Evolutionary conservation across 1,140 invertebrate species (phyloP).

Genomic region (Meloidogyne chitwoodi): DNA sequence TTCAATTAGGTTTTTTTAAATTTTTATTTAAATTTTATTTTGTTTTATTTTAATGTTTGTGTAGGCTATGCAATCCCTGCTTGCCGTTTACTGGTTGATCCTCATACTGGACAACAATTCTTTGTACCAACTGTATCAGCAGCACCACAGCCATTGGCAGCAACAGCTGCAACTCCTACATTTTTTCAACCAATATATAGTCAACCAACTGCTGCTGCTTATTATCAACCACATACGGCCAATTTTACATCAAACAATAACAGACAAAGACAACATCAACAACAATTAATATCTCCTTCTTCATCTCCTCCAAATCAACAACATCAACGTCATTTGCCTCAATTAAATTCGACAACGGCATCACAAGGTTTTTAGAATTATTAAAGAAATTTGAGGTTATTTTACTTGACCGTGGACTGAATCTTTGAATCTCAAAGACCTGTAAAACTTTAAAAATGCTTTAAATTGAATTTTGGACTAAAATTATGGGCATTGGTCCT

Average conservation of each 20-base stretch:
- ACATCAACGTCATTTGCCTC: background rate
- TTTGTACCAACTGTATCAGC: slow-evolving; percentile 15
- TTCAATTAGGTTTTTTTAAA: background rate
- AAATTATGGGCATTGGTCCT: too few species aligned
- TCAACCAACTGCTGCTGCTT: background rate
- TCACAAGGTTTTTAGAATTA: background rate
- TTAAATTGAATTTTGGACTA: too few species aligned
- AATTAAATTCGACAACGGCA: background rate
- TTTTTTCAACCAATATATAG: slow-evolving; percentile 19
- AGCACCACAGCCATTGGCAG: background rate
- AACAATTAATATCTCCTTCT: background rate
- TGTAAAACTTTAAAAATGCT: too few species aligned
- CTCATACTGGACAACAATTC: slow-evolving; percentile 42
- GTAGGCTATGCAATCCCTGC: slow-evolving; percentile 4
- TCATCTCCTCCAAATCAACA: background rate
- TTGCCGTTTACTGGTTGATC: slow-evolving; percentile 32
- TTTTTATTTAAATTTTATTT: background rate
- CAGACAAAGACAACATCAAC: background rate
- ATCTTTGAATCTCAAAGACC: too few species aligned
- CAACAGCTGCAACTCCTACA: background rate
- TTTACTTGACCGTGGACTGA: too few species aligned
- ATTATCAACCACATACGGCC: background rate
- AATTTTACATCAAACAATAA: background rate
- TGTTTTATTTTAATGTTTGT: background rate
- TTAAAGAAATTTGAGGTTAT: too few species aligned